Evolutionary conservation across 2,888 invertebrate genomes (phyloP), one percentile per base, ranked within the genome.

Genomic region (Schizotus pectinicornis): DNA sequence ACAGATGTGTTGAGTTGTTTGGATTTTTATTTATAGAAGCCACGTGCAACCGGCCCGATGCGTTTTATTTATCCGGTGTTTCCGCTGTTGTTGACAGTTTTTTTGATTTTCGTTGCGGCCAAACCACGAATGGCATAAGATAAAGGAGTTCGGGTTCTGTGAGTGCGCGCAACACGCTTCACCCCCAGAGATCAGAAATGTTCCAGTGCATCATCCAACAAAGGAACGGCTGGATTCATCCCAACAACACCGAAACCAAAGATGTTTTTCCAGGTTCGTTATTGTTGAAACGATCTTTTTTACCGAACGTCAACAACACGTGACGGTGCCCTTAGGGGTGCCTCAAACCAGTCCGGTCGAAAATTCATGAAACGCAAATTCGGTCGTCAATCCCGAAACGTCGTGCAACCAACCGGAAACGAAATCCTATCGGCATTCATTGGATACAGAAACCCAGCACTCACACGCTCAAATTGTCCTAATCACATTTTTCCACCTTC

Each of bases 201-300:
- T 91, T 91, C 81, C 91, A 91, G 83, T 91, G 91, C 80, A 90
- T 91, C 74, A 90, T 90, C 77, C 90, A 90, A 82, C 90, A 89
- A 81, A 86, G 86, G 74, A 87, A 87, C 77, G 89, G 89, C 77
- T 90, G 90, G 89, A 86, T 86, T 74, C 85, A 86, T 79, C 86
- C 86, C 64, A 84, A 85, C 74, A 86, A 85, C 75, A 87, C 88
- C 65, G 88, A 90, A 79, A 85, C 86, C 77, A 85, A 86, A 77
- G 87, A 88, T 78, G 88, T 88, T 30, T 88, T 88, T 80, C 88
- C 89, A 86, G 90, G 90, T 90, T 84, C 74, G 79, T 67, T 48
- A 6, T 12, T 7, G 7, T 39, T 8, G 2, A 6, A 9, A 7
- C 6, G 6, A 11, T 12, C 35, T 56, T 36, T 30, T 38, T 3